These are phyloP conservation scores for Anastrepha obliqua DNA, from an alignment of 1,140 invertebrate species.

Conservation along the genomic window DNA sequence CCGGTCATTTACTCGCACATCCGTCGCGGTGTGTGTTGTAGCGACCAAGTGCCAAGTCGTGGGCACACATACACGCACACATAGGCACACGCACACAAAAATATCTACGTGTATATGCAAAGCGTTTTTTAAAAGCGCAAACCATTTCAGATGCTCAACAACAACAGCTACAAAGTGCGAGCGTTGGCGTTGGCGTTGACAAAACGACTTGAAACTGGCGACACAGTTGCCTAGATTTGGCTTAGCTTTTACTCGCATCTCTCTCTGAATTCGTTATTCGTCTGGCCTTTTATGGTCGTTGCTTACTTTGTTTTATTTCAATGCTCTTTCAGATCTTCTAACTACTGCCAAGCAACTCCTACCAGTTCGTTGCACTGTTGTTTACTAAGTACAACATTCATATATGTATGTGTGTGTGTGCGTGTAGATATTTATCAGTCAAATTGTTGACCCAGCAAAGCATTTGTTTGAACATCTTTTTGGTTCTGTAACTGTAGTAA, in stretches of 20 bases:
- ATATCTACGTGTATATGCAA: not conserved
- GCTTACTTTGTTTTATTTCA: not conserved
- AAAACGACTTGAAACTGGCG: not conserved
- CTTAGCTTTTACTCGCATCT: slow-evolving; percentile 20
- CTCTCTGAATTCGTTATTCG: not conserved
- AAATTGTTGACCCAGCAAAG: too few relatives aligned
- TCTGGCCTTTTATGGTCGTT: not conserved
- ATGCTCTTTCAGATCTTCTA: not conserved
- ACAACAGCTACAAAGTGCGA: not conserved
- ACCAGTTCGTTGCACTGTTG: too few relatives aligned
- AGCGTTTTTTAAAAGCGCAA: not conserved
- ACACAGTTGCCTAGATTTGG: slow-evolving; percentile 55
- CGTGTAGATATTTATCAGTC: too few relatives aligned
- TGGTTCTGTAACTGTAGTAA: too few relatives aligned
- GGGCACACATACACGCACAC: not conserved
- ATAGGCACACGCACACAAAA: not conserved
- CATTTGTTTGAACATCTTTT: too few relatives aligned
- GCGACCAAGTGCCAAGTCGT: not conserved
- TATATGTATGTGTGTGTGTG: too few relatives aligned
- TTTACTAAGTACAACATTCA: too few relatives aligned
- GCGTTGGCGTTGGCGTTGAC: not conserved
- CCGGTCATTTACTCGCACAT: slow-evolving; percentile 57
- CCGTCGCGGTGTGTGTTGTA: slow-evolving; percentile 27
- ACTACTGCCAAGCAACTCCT: not conserved
- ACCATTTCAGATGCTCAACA: not conserved